A percentile compares a stretch with the other conserved stretches of the same genome.
phyloP scores from a whole-genome alignment of 1,140 invertebrate genomes.

The Triops longicaudatus region DNA sequence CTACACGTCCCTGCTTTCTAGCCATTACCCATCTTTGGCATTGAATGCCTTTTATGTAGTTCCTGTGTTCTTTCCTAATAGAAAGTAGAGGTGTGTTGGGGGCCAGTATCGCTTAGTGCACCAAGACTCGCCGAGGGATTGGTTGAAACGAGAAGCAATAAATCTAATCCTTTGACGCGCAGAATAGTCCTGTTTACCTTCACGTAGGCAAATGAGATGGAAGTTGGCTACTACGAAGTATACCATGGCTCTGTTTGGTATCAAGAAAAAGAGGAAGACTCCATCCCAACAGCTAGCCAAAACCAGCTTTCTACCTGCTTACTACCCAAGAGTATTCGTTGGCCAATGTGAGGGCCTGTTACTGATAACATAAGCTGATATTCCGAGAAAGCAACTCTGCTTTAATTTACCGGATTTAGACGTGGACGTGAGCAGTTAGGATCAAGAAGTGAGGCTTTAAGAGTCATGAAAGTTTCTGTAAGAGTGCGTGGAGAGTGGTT shows the following conservation, averaged over 20 bases:
- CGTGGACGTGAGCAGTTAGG: not conserved
- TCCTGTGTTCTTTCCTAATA: not conserved
- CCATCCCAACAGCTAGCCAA: not conserved
- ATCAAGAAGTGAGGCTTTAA: constrained; percentile 30
- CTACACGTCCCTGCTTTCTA: not conserved
- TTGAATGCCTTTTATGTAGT: not conserved
- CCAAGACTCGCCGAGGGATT: not conserved
- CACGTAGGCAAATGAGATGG: not conserved
- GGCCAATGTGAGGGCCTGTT: not conserved
- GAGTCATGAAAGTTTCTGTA: constrained; percentile 52
- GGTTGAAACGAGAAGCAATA: not conserved
- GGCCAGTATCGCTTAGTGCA: not conserved
- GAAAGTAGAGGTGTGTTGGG: not conserved
- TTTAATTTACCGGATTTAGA: not conserved
- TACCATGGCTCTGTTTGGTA: not conserved
- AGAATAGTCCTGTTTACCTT: constrained; percentile 7
- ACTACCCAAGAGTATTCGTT: not conserved
- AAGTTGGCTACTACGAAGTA: constrained; percentile 16
- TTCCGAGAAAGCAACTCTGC: constrained; percentile 3
- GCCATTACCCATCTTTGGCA: not conserved
- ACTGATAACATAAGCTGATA: not conserved
- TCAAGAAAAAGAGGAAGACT: not conserved
- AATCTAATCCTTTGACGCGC: not conserved
- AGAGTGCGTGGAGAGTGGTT: constrained; percentile 54
- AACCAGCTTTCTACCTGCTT: constrained; percentile 12